These are phyloP conservation scores for Ostrea edulis DNA, from an alignment of 1,140 invertebrate species.

Conservation along the genomic window DNA sequence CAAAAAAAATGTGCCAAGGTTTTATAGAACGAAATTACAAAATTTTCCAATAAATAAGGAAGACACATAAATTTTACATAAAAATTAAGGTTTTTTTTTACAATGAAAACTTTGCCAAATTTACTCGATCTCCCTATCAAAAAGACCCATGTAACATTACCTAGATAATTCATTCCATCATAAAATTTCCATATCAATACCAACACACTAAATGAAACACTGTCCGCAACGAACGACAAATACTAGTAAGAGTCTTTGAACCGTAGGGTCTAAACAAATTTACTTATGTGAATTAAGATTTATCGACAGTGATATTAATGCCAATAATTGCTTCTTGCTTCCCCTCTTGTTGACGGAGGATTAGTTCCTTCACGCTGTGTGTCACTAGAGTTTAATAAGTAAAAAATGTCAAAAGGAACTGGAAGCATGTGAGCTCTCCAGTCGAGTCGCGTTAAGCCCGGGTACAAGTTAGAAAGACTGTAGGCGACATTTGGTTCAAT, in stretches of 20 bases:
- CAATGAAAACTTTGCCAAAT: not conserved
- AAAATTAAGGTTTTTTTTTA: too few relatives aligned
- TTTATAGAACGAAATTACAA: not conserved
- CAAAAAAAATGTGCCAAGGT: not conserved
- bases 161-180: not conserved
- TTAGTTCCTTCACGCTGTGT: not conserved
- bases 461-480: not conserved
- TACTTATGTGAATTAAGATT: slow-evolving; percentile 28
- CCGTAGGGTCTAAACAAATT: not conserved
- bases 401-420: slow-evolving; percentile 13
- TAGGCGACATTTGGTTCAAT: slow-evolving; percentile 9
- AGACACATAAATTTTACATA: too few relatives aligned
- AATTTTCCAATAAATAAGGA: too few relatives aligned
- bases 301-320: not conserved
- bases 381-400: slow-evolving; percentile 11
- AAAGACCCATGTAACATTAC: not conserved
- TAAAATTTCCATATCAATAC: slow-evolving; percentile 32
- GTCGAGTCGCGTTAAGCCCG: not conserved
- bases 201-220: not conserved
- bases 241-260: not conserved
- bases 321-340: slow-evolving; percentile 23
- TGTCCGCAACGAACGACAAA: not conserved
- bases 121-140: not conserved
- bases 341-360: slow-evolving; percentile 15
- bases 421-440: not conserved